phyloP scores from a whole-genome alignment of 2,888 invertebrate species.

The Deroplatys truncata region DNA sequence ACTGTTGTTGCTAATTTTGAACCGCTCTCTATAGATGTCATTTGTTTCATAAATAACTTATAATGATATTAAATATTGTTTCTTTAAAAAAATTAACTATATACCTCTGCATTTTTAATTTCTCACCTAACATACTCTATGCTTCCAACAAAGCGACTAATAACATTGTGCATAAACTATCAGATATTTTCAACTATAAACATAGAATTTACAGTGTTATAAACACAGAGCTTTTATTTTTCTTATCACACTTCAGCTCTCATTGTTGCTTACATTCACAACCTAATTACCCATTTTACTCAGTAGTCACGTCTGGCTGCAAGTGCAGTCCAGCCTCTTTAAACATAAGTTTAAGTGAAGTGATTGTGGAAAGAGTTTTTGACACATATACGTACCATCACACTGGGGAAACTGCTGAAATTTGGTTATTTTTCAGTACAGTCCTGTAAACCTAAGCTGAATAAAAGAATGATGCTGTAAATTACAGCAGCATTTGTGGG shows the following conservation, averaged over 20 bases:
- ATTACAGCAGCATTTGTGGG: not conserved
- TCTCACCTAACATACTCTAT: not conserved
- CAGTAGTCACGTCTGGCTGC: not conserved
- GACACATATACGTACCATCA: not conserved
- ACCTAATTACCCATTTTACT: not conserved
- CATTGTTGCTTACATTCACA: not conserved
- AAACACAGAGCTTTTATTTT: not conserved
- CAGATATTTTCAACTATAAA: not conserved
- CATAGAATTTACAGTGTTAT: not conserved
- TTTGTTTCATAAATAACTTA: not conserved
- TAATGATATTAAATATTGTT: not conserved
- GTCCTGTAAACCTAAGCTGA: not conserved
- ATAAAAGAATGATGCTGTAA: not conserved
- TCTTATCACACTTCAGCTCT: not conserved
- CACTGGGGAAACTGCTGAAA: not conserved
- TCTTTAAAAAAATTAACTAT: not conserved
- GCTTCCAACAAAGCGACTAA: not conserved
- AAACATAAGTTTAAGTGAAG: not conserved
- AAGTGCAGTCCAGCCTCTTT: not conserved
- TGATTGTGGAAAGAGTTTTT: not conserved
- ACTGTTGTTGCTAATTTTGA: not conserved
- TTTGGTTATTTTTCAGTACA: not conserved
- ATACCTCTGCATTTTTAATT: not conserved
- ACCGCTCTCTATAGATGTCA: not conserved
- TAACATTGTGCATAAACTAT: not conserved